Evolutionary conservation across 2,797 vertebrate genomes (phyloP).

Genomic region (Dendrocincla fuliginosa): DNA sequence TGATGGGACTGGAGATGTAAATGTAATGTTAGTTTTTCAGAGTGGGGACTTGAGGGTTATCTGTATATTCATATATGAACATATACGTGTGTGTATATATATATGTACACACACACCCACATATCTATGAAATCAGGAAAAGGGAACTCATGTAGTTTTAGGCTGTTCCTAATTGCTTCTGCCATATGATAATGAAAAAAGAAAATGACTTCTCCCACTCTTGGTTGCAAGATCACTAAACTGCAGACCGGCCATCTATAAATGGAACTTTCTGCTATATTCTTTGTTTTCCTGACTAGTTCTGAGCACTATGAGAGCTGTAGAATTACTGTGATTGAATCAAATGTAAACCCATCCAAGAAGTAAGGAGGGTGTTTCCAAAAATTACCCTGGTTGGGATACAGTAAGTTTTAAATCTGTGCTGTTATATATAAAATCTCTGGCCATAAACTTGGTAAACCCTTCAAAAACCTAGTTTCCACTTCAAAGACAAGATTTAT

Average conservation of each 20-base stretch:
- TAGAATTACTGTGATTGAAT: slow-evolving; percentile 44
- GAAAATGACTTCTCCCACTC: neutral
- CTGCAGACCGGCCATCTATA: neutral
- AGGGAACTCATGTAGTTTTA: neutral
- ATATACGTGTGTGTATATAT: too few species aligned
- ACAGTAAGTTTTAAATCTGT: slow-evolving; percentile 1
- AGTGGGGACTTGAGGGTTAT: neutral
- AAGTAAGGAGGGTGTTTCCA: slow-evolving; percentile 35
- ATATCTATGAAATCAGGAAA: neutral
- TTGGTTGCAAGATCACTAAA: neutral
- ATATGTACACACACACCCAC: accelerated
- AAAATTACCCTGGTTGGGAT: neutral
- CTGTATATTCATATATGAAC: neutral
- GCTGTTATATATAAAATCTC: slow-evolving; percentile 47
- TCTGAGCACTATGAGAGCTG: neutral
- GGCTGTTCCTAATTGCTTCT: neutral
- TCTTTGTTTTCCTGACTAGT: slow-evolving; percentile 8
- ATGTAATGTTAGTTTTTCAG: neutral
- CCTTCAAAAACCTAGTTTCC: slow-evolving; percentile 10
- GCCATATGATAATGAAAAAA: neutral
- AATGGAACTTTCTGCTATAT: neutral
- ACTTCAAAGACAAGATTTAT: slow-evolving; percentile 62
- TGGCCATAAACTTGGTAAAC: slow-evolving; percentile 37
- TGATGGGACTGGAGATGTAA: neutral
- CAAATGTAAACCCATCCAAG: neutral